Conservation (phyloP, 1,140 invertebrate species). For the Wiebesia pumilae region DNA sequence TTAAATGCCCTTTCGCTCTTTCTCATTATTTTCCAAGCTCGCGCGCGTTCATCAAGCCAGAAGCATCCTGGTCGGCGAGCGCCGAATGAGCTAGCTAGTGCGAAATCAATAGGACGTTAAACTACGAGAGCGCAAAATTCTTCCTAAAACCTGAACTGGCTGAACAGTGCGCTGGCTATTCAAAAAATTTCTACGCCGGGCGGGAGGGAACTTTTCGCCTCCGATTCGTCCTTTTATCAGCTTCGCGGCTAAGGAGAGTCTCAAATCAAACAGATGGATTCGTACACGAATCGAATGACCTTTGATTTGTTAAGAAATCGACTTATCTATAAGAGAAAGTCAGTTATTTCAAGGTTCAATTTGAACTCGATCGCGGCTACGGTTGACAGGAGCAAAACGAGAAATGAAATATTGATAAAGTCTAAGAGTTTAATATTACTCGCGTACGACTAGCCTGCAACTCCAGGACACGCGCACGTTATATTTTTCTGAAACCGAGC, state of each 20-base stretch:
- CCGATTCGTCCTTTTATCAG: too few species aligned
- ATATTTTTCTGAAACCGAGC: too few species aligned
- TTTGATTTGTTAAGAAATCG: neutral
- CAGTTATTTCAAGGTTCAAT: neutral
- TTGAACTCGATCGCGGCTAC: neutral
- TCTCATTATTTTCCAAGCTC: neutral
- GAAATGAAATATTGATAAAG: neutral
- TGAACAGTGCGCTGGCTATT: neutral
- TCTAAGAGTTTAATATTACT: neutral
- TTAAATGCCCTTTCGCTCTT: too few species aligned
- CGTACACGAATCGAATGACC: neutral
- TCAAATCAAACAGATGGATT: neutral
- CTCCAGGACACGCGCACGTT: neutral
- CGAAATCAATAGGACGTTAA: neutral
- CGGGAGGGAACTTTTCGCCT: neutral
- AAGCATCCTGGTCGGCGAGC: neutral
- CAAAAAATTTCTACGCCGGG: neutral
- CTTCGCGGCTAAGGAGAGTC: neutral
- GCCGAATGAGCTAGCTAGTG: neutral
- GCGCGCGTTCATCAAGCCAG: neutral
- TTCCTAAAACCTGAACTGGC: neutral
- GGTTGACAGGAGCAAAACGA: neutral
- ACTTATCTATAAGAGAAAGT: neutral
- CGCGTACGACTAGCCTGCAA: neutral
- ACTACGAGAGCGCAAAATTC: conserved; percentile 12